A percentile compares a stretch with the other conserved stretches of the same genome.
These are phyloP conservation scores for Miltochrista miniata DNA, from an alignment of 2,888 invertebrate species.

Conservation along the genomic window DNA sequence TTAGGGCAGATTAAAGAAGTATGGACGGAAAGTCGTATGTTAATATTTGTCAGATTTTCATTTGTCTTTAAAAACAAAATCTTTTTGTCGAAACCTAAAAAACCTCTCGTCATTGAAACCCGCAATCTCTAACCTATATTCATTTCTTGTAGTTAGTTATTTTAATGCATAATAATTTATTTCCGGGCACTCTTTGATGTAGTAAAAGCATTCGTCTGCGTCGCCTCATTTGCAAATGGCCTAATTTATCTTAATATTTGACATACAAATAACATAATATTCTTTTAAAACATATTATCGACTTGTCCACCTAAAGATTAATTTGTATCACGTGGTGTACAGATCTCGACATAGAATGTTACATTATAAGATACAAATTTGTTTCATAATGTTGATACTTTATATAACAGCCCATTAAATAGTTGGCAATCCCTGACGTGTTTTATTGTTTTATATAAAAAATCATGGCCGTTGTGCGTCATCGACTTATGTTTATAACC, in stretches of 20 bases:
- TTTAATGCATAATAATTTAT: constrained; percentile 43
- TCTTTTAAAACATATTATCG: constrained; percentile 26
- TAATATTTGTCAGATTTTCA: too few species aligned
- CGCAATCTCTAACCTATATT: constrained; percentile 23
- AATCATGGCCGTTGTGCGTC: constrained; percentile 27
- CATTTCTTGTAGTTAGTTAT: constrained; percentile 25
- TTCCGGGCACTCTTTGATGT: constrained; percentile 44
- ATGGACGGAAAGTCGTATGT: too few species aligned
- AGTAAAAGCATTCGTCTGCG: constrained; percentile 22
- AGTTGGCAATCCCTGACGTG: constrained; percentile 55
- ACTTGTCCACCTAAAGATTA: constrained; percentile 26
- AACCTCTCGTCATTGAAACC: too few species aligned
- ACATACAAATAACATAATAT: constrained; percentile 28
- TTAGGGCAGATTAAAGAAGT: too few species aligned
- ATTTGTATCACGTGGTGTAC: constrained; percentile 16
- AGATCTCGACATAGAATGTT: constrained; percentile 7
- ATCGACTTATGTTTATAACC: constrained; percentile 37
- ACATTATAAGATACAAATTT: constrained; percentile 41
- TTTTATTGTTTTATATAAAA: constrained; percentile 17
- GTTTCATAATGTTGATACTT: constrained; percentile 49
- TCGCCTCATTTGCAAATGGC: constrained; percentile 32
- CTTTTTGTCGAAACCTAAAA: too few species aligned
- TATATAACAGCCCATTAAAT: constrained; percentile 58
- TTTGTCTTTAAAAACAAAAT: too few species aligned
- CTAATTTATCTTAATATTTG: constrained; percentile 35